phyloP scores from a whole-genome alignment of 2,888 invertebrate genomes.

The Stegana nigrithorax region DNA sequence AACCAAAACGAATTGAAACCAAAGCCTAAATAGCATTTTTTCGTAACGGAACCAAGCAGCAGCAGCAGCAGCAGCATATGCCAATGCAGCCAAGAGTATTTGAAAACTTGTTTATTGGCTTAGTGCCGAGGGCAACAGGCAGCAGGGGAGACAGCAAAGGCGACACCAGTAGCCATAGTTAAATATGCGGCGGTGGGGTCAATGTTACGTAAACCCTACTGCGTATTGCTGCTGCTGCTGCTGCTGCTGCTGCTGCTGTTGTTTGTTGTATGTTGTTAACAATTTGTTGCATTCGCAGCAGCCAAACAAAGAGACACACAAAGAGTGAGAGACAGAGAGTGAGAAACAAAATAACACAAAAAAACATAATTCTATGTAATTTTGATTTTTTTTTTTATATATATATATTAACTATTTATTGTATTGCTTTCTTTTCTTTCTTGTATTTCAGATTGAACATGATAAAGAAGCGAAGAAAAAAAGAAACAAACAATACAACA shows the following conservation, averaged over 20 bases:
- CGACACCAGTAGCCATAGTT: constrained; percentile 14
- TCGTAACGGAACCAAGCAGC: constrained; percentile 20
- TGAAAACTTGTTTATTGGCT: constrained; percentile 58
- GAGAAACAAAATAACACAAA: constrained; percentile 49
- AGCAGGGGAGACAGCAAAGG: constrained; percentile 19
- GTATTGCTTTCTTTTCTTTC: constrained; percentile 17
- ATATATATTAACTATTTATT: constrained; percentile 4
- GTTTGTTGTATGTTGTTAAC: constrained; percentile 12
- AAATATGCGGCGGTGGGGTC: constrained; percentile 44
- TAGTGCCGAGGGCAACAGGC: constrained; percentile 34
- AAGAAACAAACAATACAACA: neutral
- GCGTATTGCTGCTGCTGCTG: too few relatives aligned
- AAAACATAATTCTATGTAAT: constrained; percentile 29
- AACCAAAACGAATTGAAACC: constrained; percentile 18
- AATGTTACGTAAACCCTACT: constrained; percentile 61
- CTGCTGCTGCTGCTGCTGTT: constrained; percentile 36
- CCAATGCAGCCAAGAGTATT: constrained; percentile 13
- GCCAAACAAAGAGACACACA: neutral
- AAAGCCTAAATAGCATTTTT: too few relatives aligned
- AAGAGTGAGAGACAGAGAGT: neutral
- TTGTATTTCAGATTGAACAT: constrained; percentile 49
- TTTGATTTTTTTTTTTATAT: constrained; percentile 27
- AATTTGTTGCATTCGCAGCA: constrained; percentile 14
- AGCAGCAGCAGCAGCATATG: constrained; percentile 18
- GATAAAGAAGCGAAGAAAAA: constrained; percentile 46